Percentiles rank a stretch among this genome's conserved stretches.
These are phyloP conservation scores for Himalopsyche tibetana DNA, from an alignment of 2,888 invertebrate species.

Conservation along the genomic window DNA sequence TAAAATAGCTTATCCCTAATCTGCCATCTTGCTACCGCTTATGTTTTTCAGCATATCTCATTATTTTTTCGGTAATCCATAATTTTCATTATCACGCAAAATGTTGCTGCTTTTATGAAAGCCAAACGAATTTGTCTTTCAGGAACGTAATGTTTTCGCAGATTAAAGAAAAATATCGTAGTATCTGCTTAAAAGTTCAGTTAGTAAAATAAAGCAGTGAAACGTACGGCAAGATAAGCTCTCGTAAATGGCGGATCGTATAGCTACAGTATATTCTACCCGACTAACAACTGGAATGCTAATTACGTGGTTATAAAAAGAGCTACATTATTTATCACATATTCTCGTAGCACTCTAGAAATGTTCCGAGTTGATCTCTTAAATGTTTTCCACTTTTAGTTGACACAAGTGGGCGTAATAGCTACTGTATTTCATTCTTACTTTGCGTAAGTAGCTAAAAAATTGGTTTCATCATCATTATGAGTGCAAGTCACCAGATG, in stretches of 20 bases:
- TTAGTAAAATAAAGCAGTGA: constrained; percentile 40
- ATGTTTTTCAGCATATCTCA: no score
- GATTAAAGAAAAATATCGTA: constrained; percentile 43
- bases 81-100: not conserved
- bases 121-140: constrained; percentile 18
- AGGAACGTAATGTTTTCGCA: constrained; percentile 14
- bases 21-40: no score
- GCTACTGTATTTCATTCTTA: not conserved
- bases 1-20: no score
- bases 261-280: constrained; percentile 18
- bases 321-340: constrained; percentile 40
- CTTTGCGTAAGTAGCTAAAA: no score
- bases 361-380: constrained; percentile 27
- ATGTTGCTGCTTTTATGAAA: constrained; percentile 1
- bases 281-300: constrained; percentile 34
- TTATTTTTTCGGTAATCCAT: no score
- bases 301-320: constrained; percentile 37
- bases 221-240: constrained; percentile 43
- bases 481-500: no score
- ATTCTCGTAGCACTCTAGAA: constrained; percentile 11
- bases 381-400: not conserved
- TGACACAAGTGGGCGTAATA: not conserved
- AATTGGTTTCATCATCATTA: no score
- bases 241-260: constrained; percentile 18
- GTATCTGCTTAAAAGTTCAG: constrained; percentile 40